These are phyloP conservation scores for Penelope pileata DNA, from an alignment of 2,113 vertebrate species.

Conservation along the genomic window DNA sequence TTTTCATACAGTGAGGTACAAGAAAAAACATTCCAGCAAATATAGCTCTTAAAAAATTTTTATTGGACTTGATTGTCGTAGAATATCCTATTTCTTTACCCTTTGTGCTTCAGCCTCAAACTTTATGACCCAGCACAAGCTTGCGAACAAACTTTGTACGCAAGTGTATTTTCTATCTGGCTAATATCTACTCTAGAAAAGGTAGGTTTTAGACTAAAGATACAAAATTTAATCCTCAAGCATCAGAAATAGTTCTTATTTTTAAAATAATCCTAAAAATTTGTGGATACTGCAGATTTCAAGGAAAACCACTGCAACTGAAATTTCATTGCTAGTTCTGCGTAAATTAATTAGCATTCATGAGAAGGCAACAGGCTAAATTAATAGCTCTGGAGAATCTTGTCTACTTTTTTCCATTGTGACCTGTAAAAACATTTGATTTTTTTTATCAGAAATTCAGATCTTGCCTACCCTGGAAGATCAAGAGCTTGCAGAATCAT, in stretches of 20 bases:
- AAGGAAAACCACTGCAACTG: background rate
- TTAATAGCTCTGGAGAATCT: slow-evolving; percentile 16
- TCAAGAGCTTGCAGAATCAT: background rate
- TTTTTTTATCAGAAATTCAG: slow-evolving; percentile 35
- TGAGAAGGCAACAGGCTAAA: background rate
- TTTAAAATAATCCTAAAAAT: background rate
- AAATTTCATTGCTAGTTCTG: background rate
- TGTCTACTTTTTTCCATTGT: slow-evolving; percentile 5
- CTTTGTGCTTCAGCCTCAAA: background rate
- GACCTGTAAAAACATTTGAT: background rate
- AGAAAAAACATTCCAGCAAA: background rate
- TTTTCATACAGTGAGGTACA: background rate
- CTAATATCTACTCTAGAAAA: background rate
- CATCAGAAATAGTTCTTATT: background rate
- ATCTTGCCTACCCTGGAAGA: background rate
- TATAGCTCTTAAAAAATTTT: background rate
- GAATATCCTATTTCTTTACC: background rate
- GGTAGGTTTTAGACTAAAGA: background rate
- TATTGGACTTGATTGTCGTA: background rate
- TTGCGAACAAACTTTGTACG: background rate
- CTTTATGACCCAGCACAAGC: background rate
- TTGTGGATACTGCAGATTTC: background rate
- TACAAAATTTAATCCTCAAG: background rate
- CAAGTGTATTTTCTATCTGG: background rate
- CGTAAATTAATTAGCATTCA: background rate